Evolutionary conservation across 2,113 vertebrate genomes (phyloP).

Genomic region (Lophura nycthemera): DNA sequence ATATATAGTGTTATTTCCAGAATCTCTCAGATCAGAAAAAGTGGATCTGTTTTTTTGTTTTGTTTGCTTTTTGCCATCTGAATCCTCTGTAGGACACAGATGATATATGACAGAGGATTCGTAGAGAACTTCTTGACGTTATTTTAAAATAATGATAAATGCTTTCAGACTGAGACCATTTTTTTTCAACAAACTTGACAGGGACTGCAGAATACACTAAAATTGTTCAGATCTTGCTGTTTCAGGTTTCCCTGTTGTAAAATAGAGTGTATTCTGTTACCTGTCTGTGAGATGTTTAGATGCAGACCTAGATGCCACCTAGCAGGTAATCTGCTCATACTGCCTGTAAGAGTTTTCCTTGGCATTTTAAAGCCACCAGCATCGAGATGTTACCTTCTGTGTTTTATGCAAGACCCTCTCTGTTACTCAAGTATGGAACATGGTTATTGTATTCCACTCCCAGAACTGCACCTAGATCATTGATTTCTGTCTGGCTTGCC

Average conservation of each 20-base stretch:
- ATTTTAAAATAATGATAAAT: slow-evolving; percentile 31
- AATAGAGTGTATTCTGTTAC: background rate
- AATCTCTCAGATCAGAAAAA: background rate
- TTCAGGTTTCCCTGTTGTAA: background rate
- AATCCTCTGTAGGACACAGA: background rate
- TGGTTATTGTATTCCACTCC: background rate
- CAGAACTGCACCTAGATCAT: background rate
- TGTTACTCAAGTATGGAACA: background rate
- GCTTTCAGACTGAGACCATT: background rate
- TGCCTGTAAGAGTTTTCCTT: background rate
- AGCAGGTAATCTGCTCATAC: background rate
- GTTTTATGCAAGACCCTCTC: background rate
- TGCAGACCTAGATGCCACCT: background rate
- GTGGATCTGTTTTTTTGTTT: background rate
- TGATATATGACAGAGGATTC: background rate
- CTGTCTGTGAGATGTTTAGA: background rate
- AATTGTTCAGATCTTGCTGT: background rate
- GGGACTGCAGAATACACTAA: background rate
- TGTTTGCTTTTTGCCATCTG: background rate
- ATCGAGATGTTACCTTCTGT: background rate
- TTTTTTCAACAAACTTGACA: background rate
- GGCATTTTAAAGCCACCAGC: background rate
- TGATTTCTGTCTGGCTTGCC: background rate
- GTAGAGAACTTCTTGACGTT: slow-evolving; percentile 9
- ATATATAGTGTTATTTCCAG: background rate